phyloP scores from a whole-genome alignment of 2,888 invertebrate species.

The Oligia strigilis region DNA sequence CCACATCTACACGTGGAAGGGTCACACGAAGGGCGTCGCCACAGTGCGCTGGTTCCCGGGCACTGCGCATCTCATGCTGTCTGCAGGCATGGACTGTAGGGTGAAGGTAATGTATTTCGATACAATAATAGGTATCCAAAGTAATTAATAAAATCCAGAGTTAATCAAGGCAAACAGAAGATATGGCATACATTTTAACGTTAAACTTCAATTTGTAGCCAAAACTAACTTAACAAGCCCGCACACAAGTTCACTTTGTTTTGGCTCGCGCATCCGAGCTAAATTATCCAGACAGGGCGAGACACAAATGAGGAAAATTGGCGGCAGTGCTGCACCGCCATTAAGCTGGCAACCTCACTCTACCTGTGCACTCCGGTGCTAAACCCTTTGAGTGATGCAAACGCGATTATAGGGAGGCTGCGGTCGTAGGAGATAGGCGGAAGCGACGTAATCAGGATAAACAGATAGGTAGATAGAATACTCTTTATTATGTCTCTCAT shows the following conservation, averaged over 20 bases:
- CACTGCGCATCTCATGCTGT: slow-evolving; percentile 98
- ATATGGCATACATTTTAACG: not conserved
- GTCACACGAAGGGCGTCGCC: slow-evolving; percentile 99
- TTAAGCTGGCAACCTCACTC: slow-evolving; percentile 45
- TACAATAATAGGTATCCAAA: too few relatives aligned
- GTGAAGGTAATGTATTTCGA: slow-evolving; percentile 92
- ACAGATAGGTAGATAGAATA: too few relatives aligned
- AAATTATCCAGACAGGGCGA: slow-evolving; percentile 25
- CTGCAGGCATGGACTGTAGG: slow-evolving; percentile 98
- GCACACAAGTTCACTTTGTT: slow-evolving; percentile 31
- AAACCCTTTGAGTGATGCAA: slow-evolving; percentile 59
- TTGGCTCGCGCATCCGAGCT: slow-evolving; percentile 37
- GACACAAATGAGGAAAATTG: slow-evolving; percentile 57
- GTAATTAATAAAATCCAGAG: not conserved
- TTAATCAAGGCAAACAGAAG: not conserved
- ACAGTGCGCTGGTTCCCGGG: slow-evolving; percentile 98
- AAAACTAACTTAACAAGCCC: slow-evolving; percentile 10
- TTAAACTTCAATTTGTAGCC: not conserved
- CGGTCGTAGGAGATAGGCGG: not conserved
- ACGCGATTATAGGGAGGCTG: slow-evolving; percentile 35
- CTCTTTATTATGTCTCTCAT: too few relatives aligned
- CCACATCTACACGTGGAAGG: slow-evolving; percentile 98
- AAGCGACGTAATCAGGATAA: not conserved
- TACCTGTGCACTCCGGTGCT: slow-evolving; percentile 45
- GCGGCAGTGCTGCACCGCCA: slow-evolving; percentile 45